These are phyloP conservation scores for Andrena haemorrhoa DNA, from an alignment of 2,888 invertebrate species.

Conservation along the genomic window DNA sequence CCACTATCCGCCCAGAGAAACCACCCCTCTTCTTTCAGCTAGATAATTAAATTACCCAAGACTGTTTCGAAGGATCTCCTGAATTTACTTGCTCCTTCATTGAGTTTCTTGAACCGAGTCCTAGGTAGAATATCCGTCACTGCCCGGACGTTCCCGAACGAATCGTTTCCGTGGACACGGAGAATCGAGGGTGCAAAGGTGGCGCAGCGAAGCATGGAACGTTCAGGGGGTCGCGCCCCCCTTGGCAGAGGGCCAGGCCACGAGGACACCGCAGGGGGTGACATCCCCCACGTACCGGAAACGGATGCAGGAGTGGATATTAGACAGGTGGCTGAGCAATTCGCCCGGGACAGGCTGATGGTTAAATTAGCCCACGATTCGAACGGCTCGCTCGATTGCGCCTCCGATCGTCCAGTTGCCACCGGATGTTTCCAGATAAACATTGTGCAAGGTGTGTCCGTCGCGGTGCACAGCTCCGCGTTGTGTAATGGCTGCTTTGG, in stretches of 20 bases:
- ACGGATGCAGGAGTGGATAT: slow-evolving; percentile 79
- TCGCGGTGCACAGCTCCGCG: background rate
- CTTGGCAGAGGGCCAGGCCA: slow-evolving; percentile 48
- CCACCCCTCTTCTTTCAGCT: too few species aligned
- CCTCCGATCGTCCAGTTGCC: background rate
- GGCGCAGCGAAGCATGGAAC: slow-evolving; percentile 71
- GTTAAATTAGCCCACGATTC: slow-evolving; percentile 56
- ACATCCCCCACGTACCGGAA: slow-evolving; percentile 81
- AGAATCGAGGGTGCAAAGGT: slow-evolving; percentile 37
- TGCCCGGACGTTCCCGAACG: slow-evolving; percentile 70
- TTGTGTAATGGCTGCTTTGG: background rate
- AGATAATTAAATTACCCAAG: too few species aligned
- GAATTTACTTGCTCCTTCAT: too few species aligned
- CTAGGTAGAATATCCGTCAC: slow-evolving; percentile 32
- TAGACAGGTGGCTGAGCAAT: slow-evolving; percentile 80
- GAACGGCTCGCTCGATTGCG: slow-evolving; percentile 39
- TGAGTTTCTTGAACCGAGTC: too few species aligned
- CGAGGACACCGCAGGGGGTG: slow-evolving; percentile 77
- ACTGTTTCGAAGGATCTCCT: too few species aligned
- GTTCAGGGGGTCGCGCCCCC: slow-evolving; percentile 76
- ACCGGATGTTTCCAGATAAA: slow-evolving; percentile 49
- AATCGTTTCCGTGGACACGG: slow-evolving; percentile 72
- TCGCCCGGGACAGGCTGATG: slow-evolving; percentile 50
- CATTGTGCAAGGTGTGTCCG: slow-evolving; percentile 15
- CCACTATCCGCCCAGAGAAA: too few species aligned